Conservation (phyloP, 2,888 invertebrate genomes). For the Tetheella fluctuosa region DNA sequence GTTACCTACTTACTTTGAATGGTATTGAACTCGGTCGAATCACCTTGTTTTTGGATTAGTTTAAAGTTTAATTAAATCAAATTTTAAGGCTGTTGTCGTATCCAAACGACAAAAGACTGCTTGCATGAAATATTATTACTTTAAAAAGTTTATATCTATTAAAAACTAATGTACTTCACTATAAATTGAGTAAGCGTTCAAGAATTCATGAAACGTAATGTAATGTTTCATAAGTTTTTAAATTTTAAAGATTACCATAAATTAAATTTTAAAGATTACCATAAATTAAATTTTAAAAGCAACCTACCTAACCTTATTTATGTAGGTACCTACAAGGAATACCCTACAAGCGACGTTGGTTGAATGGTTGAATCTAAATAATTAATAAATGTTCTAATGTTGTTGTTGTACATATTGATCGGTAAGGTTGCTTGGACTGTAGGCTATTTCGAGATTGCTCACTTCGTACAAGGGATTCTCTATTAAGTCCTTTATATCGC, state of each 20-base stretch:
- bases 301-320: constrained; percentile 31
- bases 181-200: constrained; percentile 26
- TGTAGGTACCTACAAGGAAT: constrained; percentile 35
- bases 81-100: constrained; percentile 35
- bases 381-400: constrained; percentile 58
- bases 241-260: constrained; percentile 25
- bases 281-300: constrained; percentile 31
- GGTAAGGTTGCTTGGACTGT: constrained; percentile 74
- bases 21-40: constrained; percentile 19
- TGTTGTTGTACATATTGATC: constrained; percentile 76
- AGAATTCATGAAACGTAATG: constrained; percentile 30
- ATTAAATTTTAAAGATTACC: constrained; percentile 29
- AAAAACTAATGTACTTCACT: not conserved
- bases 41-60: constrained; percentile 23
- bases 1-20: constrained; percentile 13
- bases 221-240: constrained; percentile 32
- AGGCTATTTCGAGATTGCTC: constrained; percentile 79
- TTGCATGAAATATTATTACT: constrained; percentile 56
- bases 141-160: constrained; percentile 30
- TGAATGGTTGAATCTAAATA: constrained; percentile 37
- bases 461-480: constrained; percentile 81
- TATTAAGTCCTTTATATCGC: constrained; percentile 79
- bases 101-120: constrained; percentile 61
- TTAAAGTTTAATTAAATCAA: constrained; percentile 17
- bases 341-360: constrained; percentile 37